Evolutionary conservation across 2,888 invertebrate species (phyloP).

Genomic region (Boloria euphrosyne): DNA sequence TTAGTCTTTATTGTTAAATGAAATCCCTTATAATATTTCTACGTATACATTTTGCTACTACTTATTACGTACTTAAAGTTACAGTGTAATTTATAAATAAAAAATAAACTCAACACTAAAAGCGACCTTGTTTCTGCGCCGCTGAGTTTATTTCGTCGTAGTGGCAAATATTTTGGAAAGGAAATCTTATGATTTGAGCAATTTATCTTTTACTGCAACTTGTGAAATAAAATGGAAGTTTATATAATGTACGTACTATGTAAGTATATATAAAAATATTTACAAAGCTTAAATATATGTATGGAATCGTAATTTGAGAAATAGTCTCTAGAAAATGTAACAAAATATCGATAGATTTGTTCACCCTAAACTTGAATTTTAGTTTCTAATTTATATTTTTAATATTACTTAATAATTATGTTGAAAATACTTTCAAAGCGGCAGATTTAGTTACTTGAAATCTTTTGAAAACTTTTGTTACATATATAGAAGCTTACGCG

Average conservation of each 20-base stretch:
- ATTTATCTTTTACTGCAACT: conserved; percentile 26
- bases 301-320: too few relatives aligned
- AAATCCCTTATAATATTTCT: too few relatives aligned
- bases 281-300: too few relatives aligned
- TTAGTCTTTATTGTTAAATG: neutral
- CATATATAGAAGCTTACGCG: conserved; percentile 2
- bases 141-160: conserved; percentile 31
- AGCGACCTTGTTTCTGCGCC: conserved; percentile 31
- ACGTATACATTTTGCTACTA: conserved; percentile 29
- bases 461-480: conserved; percentile 10
- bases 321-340: too few relatives aligned
- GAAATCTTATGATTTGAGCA: conserved; percentile 31
- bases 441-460: too few relatives aligned
- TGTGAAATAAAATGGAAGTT: conserved; percentile 24
- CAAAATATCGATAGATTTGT: too few relatives aligned
- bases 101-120: conserved; percentile 24
- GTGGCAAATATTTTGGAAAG: conserved; percentile 25
- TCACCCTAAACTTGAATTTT: too few relatives aligned
- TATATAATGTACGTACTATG: conserved; percentile 2
- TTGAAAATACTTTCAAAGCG: too few relatives aligned
- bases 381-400: too few relatives aligned
- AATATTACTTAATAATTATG: too few relatives aligned
- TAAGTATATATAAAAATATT: too few relatives aligned
- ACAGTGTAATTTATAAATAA: conserved; percentile 18
- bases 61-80: conserved; percentile 33